Evolutionary conservation across 2,113 vertebrate species (phyloP).

Genomic region (Dendropsophus ebraccatus): DNA sequence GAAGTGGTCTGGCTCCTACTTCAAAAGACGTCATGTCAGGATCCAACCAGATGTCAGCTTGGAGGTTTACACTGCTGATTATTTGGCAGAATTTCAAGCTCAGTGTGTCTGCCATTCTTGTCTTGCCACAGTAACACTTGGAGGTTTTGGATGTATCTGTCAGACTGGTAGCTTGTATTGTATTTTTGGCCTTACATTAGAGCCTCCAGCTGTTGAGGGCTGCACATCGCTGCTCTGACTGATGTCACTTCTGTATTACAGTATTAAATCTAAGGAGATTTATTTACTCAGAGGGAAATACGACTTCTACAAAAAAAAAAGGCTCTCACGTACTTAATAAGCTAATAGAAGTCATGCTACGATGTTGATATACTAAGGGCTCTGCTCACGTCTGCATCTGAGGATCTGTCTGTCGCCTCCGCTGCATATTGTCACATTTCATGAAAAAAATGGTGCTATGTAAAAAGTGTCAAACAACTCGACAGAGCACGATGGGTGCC

Average conservation of each 20-base stretch:
- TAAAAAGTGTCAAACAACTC: too few species aligned
- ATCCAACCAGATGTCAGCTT: slow-evolving; percentile 40
- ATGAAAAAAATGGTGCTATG: too few species aligned
- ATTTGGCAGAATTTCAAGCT: slow-evolving; percentile 39
- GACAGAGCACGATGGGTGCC: too few species aligned
- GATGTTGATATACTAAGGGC: background rate
- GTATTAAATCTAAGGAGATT: background rate
- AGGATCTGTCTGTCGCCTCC: too few species aligned
- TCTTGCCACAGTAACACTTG: slow-evolving; percentile 20
- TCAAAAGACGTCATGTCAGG: slow-evolving; percentile 46
- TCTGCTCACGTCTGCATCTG: too few species aligned
- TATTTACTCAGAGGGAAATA: background rate
- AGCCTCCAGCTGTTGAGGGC: slow-evolving; percentile 27
- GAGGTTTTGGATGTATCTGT: slow-evolving; percentile 39
- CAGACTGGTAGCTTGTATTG: background rate
- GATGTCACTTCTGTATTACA: slow-evolving; percentile 6
- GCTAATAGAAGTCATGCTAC: background rate
- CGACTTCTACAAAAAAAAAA: background rate
- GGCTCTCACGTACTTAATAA: background rate
- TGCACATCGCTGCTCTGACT: background rate
- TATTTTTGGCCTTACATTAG: slow-evolving; percentile 11
- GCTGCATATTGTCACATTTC: too few species aligned
- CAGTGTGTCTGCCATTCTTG: slow-evolving; percentile 27
- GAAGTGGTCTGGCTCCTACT: slow-evolving; percentile 21
- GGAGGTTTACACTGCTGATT: slow-evolving; percentile 28